phyloP scores from a whole-genome alignment of 2,888 invertebrate species.

The Tolmerus cingulatus region DNA sequence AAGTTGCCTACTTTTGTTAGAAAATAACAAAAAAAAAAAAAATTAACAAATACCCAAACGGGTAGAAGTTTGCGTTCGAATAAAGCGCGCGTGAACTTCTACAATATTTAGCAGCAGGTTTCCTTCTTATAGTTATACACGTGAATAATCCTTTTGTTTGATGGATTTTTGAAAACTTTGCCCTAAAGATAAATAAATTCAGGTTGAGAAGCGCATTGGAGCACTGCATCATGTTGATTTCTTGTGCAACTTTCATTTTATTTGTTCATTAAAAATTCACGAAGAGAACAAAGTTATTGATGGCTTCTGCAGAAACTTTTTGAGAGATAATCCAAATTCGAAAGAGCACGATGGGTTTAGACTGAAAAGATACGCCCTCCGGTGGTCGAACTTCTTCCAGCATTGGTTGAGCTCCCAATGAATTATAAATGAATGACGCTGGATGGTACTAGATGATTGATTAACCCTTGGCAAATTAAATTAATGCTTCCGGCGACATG shows the following conservation, averaged over 20 bases:
- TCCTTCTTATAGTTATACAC: not conserved
- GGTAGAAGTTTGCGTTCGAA: not conserved
- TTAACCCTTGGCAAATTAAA: not conserved
- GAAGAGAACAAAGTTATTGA: not conserved
- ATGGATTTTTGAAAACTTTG: not conserved
- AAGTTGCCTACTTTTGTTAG: not conserved
- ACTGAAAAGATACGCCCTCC: not conserved
- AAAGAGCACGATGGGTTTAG: not conserved
- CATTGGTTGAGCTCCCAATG: not conserved
- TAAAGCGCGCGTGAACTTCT: not conserved
- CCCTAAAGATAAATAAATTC: not conserved
- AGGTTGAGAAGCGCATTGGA: not conserved
- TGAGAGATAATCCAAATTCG: not conserved
- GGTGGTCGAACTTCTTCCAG: not conserved
- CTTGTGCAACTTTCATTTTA: not conserved
- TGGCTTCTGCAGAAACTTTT: not conserved
- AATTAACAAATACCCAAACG: not conserved
- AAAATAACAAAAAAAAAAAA: not conserved
- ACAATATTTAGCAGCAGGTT: not conserved
- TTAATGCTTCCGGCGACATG: not conserved
- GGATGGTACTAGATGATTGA: not conserved
- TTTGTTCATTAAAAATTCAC: not conserved
- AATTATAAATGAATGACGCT: not conserved
- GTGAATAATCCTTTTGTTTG: slow-evolving; percentile 24
- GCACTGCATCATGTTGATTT: not conserved